phyloP scores from a whole-genome alignment of 64 coral and sea anemone species.

The Dendrophyllia cribrosa region DNA sequence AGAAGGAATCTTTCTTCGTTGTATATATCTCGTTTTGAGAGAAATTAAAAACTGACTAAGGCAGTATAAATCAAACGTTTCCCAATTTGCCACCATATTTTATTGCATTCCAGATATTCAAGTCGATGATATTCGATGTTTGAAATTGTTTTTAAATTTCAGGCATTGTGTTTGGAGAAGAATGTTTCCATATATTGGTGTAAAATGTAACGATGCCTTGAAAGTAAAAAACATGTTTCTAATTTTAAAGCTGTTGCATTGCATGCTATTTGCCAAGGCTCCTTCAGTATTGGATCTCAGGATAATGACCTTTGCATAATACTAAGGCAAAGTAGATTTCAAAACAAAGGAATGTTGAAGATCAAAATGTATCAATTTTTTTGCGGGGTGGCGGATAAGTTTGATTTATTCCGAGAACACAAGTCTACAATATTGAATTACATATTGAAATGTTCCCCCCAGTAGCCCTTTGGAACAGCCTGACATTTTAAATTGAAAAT shows the following conservation, averaged over 20 bases:
- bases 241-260: not conserved
- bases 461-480: no score
- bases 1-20: no score
- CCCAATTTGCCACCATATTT: not conserved
- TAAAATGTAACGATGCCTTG: not conserved
- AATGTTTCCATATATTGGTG: not conserved
- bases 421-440: no score
- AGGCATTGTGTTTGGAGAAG: not conserved
- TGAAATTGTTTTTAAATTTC: not conserved
- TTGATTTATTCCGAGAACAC: no score
- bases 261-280: not conserved
- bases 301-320: not conserved
- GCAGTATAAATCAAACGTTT: no score
- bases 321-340: not conserved
- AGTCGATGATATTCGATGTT: not conserved
- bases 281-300: not conserved
- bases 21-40: no score
- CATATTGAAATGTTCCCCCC: no score
- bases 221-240: not conserved
- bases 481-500: no score
- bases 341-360: not conserved
- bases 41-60: no score
- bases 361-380: no score
- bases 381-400: no score
- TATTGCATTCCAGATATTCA: not conserved